Conservation (phyloP, 2,888 invertebrate genomes). For the Eubasilissa splendida region DNA sequence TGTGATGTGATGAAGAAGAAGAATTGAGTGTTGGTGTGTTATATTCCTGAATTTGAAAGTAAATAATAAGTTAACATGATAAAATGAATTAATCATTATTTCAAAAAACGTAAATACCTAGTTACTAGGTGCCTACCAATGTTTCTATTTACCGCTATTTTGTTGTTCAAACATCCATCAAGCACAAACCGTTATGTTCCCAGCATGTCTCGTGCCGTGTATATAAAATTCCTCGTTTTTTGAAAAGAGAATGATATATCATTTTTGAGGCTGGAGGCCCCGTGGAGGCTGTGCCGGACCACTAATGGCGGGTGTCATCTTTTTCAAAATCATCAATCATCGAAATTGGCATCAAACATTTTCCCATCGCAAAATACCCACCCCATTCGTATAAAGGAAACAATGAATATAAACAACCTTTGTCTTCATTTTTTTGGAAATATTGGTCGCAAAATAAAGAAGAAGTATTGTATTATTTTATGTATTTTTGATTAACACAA, state of each 20-base stretch:
- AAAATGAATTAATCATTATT: too few species aligned
- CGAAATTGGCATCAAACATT: neutral
- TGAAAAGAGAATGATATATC: constrained; percentile 19
- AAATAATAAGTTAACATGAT: too few species aligned
- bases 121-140: too few species aligned
- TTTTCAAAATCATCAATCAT: constrained; percentile 15
- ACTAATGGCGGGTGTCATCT: constrained; percentile 11
- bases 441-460: too few species aligned
- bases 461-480: too few species aligned
- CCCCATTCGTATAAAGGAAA: neutral
- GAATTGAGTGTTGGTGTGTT: too few species aligned
- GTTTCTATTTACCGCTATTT: neutral
- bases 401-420: neutral
- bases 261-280: neutral
- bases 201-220: constrained; percentile 5
- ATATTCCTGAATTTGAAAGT: too few species aligned
- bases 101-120: too few species aligned
- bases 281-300: constrained; percentile 1
- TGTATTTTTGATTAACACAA: too few species aligned
- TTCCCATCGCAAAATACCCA: neutral
- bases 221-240: constrained; percentile 9
- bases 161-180: constrained; percentile 11
- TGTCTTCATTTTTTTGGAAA: neutral
- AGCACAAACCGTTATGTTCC: constrained; percentile 2
- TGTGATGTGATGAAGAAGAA: too few species aligned